Evolutionary conservation across 2,113 vertebrate species (phyloP).

Genomic region (Trematomus loennbergii): DNA sequence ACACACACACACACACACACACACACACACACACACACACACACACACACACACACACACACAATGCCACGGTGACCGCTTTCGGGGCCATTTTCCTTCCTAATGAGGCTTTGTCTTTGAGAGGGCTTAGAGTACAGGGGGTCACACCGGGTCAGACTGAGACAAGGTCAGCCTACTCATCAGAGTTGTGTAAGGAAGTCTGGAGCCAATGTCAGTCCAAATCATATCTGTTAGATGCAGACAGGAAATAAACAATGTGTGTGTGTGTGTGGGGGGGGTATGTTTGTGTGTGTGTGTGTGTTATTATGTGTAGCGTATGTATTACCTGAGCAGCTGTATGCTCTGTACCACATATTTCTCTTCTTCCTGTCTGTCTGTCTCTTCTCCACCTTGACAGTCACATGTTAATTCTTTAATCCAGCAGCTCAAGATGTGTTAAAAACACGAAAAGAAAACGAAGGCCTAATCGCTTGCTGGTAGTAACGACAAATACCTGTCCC

Average conservation of each 20-base stretch:
- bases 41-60: background rate
- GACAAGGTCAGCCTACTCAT: constrained; percentile 77
- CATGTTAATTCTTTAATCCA: constrained; percentile 81
- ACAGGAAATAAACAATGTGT: constrained; percentile 69
- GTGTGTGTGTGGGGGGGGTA: constrained; percentile 31
- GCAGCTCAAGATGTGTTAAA: constrained; percentile 69
- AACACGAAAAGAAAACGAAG: constrained; percentile 58
- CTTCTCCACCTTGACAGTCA: constrained; percentile 66
- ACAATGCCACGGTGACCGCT: constrained; percentile 36
- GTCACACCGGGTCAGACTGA: constrained; percentile 65
- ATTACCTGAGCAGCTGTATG: constrained; percentile 48
- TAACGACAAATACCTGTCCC: constrained; percentile 76
- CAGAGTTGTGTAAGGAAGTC: constrained; percentile 75
- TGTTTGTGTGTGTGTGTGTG: background rate
- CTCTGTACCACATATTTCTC: constrained; percentile 47
- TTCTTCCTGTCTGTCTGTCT: constrained; percentile 58
- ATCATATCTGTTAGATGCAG: constrained; percentile 75
- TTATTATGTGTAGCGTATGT: constrained; percentile 43
- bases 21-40: constrained; percentile 1
- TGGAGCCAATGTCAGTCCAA: constrained; percentile 78
- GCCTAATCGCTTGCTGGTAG: constrained; percentile 78
- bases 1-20: constrained; percentile 5
- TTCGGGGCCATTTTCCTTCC: constrained; percentile 56
- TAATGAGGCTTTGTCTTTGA: constrained; percentile 76
- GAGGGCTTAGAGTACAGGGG: constrained; percentile 57